Evolutionary conservation across 2,888 invertebrate genomes (phyloP).

Genomic region (Sinodicranocentrus sp.): DNA sequence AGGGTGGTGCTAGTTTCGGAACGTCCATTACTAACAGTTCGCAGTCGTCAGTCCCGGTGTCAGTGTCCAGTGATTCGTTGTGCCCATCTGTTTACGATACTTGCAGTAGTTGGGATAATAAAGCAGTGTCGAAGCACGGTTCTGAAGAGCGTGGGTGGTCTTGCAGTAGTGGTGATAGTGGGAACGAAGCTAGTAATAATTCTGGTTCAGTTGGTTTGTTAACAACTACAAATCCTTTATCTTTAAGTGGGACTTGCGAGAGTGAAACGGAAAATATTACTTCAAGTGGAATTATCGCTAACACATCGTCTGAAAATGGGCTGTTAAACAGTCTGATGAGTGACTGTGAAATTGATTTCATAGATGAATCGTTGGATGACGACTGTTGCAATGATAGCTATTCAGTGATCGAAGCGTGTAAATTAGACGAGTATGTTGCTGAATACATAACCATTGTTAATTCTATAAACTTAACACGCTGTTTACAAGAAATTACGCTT

Average conservation of each 20-base stretch:
- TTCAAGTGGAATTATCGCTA: constrained; percentile 37
- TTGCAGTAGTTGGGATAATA: constrained; percentile 1
- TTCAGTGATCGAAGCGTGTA: constrained; percentile 48
- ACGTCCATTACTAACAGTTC: neutral
- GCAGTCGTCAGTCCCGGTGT: constrained; percentile 34
- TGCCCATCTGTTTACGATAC: neutral
- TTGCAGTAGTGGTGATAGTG: constrained; percentile 48
- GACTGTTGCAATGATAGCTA: constrained; percentile 38
- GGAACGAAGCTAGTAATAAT: constrained; percentile 17
- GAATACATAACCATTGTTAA: no score
- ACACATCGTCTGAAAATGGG: constrained; percentile 40
- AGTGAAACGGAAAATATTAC: no score
- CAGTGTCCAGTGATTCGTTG: constrained; percentile 59
- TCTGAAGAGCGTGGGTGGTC: constrained; percentile 19
- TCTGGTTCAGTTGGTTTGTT: constrained; percentile 7
- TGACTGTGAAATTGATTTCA: constrained; percentile 68
- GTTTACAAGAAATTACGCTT: no score
- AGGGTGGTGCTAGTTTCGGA: neutral
- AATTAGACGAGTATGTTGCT: constrained; percentile 63
- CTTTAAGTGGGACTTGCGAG: no score
- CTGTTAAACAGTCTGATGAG: constrained; percentile 57
- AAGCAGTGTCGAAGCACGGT: constrained; percentile 17
- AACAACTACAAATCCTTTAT: no score
- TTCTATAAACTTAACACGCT: no score
- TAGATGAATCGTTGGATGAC: constrained; percentile 59